A percentile compares a stretch with the other conserved stretches of the same genome.
Evolutionary conservation across 2,888 invertebrate genomes (phyloP).

Genomic region (Lochmaea capreae): DNA sequence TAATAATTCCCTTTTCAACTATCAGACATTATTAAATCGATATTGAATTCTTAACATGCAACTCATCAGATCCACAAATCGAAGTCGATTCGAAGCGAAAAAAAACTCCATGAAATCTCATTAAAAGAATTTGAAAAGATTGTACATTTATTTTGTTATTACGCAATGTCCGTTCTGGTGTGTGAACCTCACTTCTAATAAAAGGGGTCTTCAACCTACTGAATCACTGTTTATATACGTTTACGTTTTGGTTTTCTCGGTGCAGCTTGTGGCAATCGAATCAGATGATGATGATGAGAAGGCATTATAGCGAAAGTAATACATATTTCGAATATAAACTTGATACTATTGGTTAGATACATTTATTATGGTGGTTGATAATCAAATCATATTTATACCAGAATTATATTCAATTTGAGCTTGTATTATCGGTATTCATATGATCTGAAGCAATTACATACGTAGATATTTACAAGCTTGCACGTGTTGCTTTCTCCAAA

Average conservation of each 20-base stretch:
- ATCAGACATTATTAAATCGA: slow-evolving; percentile 12
- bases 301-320: neutral
- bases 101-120: slow-evolving; percentile 16
- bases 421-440: no score
- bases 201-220: slow-evolving; percentile 29
- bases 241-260: slow-evolving; percentile 7
- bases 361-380: neutral
- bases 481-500: no score
- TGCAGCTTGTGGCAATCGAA: neutral
- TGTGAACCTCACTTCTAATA: slow-evolving; percentile 26
- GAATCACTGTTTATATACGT: slow-evolving; percentile 20
- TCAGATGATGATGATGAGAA: slow-evolving; percentile 2
- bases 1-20: neutral
- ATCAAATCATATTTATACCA: neutral
- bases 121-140: slow-evolving; percentile 20
- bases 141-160: slow-evolving; percentile 29
- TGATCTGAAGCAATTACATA: no score
- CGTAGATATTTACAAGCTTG: no score
- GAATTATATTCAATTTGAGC: neutral
- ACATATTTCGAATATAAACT: neutral
- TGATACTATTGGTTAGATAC: neutral
- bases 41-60: slow-evolving; percentile 3
- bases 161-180: slow-evolving; percentile 30
- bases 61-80: slow-evolving; percentile 1
- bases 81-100: neutral